Base-by-base conservation (phyloP, 2,888 invertebrate genomes). In the Cacoxenus indagator region DNA sequence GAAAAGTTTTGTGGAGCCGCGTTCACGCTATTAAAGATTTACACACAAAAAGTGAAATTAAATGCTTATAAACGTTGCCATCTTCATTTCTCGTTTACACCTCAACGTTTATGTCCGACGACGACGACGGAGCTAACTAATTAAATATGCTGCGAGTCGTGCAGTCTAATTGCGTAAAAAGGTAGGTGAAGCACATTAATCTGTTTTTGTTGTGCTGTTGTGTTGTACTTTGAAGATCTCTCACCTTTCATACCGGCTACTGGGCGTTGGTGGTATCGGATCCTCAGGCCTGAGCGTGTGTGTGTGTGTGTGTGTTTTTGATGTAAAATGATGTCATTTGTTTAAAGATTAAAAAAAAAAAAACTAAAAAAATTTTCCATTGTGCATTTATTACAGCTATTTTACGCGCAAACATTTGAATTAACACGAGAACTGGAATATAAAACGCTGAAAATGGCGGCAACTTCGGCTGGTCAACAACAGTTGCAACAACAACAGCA, bases 391-490 rank as follows among this genome's bases (percentile, higher is more conserved):
- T 24, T 57, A 17, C 46, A 55, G 27, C 6, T 29, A 57, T 11
- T 31, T 46, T 51, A 27, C 29, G 37, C 26, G n/a, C 31, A 4
- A 61, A 17, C 22, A 48, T 26, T 54, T 70, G 72, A 76, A 72
- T 69, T 71, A 76, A 70, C 74, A 26, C 14, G 45, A 43, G n/a
- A 62, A 45, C 24, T 62, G 31, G 8, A 17, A 45, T 37, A 43
- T 37, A 45, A 62, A 26, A 24, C 22, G 45, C 37, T 31, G 22
- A 76, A 78, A 83, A 88, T 88, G 88, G 88, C 88, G 74, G 88
- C 88, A 79, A 84, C 88, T 78, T 88, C 88, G 81, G 88, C 88
- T 78, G 88, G 88, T 73, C 85, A 87, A 74, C 86, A 84, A 72
- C 78, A 79, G 72, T 82, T 81, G 26, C 81, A 80, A 37, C 85